A percentile compares a stretch with the other conserved stretches of the same genome.
phyloP scores from a whole-genome alignment of 2,888 invertebrate species.

The Chymomyza amoena region DNA sequence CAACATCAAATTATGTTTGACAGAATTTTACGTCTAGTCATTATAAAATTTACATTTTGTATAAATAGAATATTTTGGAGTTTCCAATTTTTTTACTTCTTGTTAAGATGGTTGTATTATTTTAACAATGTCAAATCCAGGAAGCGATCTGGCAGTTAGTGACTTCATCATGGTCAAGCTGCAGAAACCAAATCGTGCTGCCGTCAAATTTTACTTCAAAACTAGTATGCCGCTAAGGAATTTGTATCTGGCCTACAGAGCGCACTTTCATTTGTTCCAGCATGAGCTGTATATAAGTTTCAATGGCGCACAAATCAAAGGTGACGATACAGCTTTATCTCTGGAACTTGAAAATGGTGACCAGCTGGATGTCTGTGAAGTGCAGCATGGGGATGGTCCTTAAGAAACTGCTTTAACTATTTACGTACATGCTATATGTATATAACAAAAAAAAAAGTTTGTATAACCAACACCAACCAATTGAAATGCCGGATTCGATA shows the following conservation, averaged over 20 bases:
- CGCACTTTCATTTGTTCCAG: conserved; percentile 7
- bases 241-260: conserved; percentile 29
- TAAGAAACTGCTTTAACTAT: background rate
- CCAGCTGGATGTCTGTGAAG: conserved; percentile 23
- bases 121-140: background rate
- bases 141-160: background rate
- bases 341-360: conserved; percentile 27
- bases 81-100: background rate
- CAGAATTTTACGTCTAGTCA: background rate
- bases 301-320: conserved; percentile 29
- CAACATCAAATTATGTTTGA: background rate
- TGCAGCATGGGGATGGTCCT: background rate
- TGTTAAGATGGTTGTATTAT: background rate
- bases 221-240: conserved; percentile 13
- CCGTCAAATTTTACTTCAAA: conserved; percentile 16
- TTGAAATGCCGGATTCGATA: background rate
- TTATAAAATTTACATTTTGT: conserved; percentile 3
- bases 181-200: background rate
- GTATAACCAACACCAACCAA: background rate
- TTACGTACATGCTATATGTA: background rate
- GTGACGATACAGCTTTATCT: conserved; percentile 27
- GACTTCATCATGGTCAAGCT: background rate
- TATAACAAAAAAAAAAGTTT: background rate
- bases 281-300: conserved; percentile 12
- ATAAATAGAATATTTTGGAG: no score